Evolutionary conservation across 2,113 vertebrate species (phyloP), one percentile per base, ranked within the genome.

Genomic region (Xenopus borealis): DNA sequence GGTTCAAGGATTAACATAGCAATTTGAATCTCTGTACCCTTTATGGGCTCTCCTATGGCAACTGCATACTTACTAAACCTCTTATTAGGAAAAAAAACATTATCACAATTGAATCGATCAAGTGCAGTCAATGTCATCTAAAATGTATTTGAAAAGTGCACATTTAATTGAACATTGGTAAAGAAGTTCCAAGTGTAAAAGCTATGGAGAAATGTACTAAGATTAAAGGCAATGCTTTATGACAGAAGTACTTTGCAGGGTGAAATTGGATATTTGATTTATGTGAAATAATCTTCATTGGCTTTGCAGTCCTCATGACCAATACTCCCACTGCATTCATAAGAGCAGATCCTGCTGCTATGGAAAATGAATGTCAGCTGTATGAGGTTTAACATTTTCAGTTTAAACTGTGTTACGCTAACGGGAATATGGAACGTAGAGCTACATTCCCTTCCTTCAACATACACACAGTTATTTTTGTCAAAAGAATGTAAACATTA

Each of bases 241-340:
- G 2, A 58, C 55, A 10, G 55, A 17, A 58, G 55, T 16, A 58
- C 16, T 10, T 16, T 58, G 18, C 18, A 58, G 17, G 18, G 55
- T 58, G 18, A 58, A 58, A 58, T 58, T 50, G 47, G 55, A 58
- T 19, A 58, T 58, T 58, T 58, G 55, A 58, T 58, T 58, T 58
- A 58, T 58, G 17, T 3, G 55, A 58, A 18, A 58, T 58, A 58
- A 58, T 58, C 55, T 19, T 58, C 55, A 58, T 58, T 58, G 55
- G 6, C 55, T 58, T 14, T 58, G 17, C 18, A 19, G 17, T n/a
- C 17, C 18, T 17, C 55, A 58, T 7, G 55, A 58, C 55, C 16
- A 58, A 58, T 17, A 58, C 17, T 58, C 55, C 55, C 55, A 18
- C 18, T 16, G 14, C 55, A 18, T n/a, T 16, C 16, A 16, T 19